Evolutionary conservation across 2,797 vertebrate species (phyloP).

Genomic region (Alcedo atthis): DNA sequence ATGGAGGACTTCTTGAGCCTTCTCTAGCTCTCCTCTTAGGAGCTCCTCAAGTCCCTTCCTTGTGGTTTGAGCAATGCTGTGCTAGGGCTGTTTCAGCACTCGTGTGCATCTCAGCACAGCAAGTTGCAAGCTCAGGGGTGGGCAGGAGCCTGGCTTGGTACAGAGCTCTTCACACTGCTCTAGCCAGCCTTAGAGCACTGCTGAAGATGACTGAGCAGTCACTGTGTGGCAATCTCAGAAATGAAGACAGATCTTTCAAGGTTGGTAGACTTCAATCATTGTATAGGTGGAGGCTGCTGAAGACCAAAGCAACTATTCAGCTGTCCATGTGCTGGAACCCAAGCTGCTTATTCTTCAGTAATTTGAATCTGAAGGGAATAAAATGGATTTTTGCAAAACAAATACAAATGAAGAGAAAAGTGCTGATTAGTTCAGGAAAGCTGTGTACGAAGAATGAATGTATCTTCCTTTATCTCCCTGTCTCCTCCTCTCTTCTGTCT

Average conservation of each 20-base stretch:
- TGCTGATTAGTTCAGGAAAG: not conserved
- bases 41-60: not conserved
- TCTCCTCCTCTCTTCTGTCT: not conserved
- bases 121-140: not conserved
- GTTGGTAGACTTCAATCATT: not conserved
- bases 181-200: not conserved
- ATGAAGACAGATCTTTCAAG: not conserved
- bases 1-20: not conserved
- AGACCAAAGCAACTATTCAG: not conserved
- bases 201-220: not conserved
- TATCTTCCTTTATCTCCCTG: not conserved
- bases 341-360: not conserved
- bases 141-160: not conserved
- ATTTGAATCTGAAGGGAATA: not conserved
- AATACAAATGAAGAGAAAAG: not conserved
- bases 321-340: not conserved
- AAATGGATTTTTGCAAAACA: not conserved
- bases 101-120: fast-evolving
- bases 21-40: not conserved
- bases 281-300: not conserved
- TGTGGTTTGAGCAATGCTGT: not conserved
- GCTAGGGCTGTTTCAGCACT: not conserved
- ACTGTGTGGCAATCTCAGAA: not conserved
- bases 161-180: not conserved
- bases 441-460: not conserved